Percentiles rank a stretch among this genome's conserved stretches.
Evolutionary conservation across 64 coral and sea anemone genomes (phyloP).

Genomic region (Dendronephthya gigantea): DNA sequence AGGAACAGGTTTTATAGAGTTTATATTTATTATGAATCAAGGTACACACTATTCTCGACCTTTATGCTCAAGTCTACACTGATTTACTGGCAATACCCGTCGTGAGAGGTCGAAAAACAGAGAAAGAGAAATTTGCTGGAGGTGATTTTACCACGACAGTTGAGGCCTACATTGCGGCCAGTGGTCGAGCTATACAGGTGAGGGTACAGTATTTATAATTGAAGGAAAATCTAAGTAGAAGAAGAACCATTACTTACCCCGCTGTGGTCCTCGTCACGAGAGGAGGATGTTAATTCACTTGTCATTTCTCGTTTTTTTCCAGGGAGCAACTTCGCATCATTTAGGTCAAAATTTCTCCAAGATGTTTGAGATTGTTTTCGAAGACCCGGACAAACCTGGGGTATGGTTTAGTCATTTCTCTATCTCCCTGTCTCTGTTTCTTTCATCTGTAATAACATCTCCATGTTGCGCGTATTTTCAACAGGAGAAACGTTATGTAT

Average conservation of each 20-base stretch:
- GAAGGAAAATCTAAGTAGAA: no score
- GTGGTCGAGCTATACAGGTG: conserved; percentile 93
- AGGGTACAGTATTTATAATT: no score
- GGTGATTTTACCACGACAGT: conserved; percentile 92
- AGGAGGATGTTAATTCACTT: background rate
- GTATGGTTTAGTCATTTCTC: conserved; percentile 11
- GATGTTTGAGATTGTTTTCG: conserved; percentile 93
- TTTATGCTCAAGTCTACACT: conserved; percentile 63
- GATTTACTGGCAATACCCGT: conserved; percentile 78
- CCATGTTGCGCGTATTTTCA: background rate
- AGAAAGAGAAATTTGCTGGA: conserved; percentile 97
- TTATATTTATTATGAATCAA: background rate
- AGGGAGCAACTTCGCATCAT: conserved; percentile 87
- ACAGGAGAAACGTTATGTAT: conserved; percentile 70
- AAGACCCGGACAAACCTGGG: conserved; percentile 66
- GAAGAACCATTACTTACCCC: no score
- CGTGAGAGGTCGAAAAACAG: conserved; percentile 72
- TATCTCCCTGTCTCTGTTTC: no score
- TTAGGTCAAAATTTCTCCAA: conserved; percentile 97
- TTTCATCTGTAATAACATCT: no score
- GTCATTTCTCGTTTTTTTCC: background rate
- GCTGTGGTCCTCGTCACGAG: background rate
- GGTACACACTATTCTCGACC: conserved; percentile 77
- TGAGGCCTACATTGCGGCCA: conserved; percentile 81
- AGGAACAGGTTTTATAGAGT: background rate